Percentiles rank a stretch among this genome's conserved stretches.
phyloP scores from a whole-genome alignment of 1,140 invertebrate species.

The Acromyrmex charruanus region DNA sequence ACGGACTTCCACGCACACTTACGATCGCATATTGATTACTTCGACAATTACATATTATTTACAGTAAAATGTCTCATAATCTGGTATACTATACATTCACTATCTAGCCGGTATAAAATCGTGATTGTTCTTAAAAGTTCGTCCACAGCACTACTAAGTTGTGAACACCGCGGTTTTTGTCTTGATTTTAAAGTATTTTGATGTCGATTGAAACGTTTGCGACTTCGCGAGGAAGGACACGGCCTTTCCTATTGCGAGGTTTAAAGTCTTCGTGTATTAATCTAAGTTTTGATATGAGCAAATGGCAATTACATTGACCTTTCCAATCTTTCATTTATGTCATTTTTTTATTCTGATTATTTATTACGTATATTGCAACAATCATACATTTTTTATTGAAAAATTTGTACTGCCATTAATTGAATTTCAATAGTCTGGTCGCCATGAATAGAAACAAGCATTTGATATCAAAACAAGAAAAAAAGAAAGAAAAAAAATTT shows the following conservation, averaged over 20 bases:
- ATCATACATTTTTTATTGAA: not conserved
- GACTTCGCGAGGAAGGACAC: slow-evolving; percentile 54
- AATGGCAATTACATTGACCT: slow-evolving; percentile 81
- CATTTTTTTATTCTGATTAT: not conserved
- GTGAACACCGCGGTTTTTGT: slow-evolving; percentile 40
- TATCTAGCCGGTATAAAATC: slow-evolving; percentile 82
- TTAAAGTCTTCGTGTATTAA: slow-evolving; percentile 72
- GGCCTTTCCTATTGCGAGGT: slow-evolving; percentile 63
- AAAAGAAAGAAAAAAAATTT: too few species aligned
- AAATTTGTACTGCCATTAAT: slow-evolving; percentile 2
- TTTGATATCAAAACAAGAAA: not conserved
- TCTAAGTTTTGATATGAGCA: slow-evolving; percentile 83
- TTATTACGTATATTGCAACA: not conserved
- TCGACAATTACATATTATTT: slow-evolving; percentile 75
- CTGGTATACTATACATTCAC: slow-evolving; percentile 77
- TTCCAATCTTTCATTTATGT: slow-evolving; percentile 73
- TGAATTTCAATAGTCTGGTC: not conserved
- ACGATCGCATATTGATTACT: slow-evolving; percentile 43
- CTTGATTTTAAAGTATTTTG: slow-evolving; percentile 32
- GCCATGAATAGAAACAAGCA: not conserved
- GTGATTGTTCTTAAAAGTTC: slow-evolving; percentile 80
- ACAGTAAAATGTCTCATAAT: slow-evolving; percentile 77
- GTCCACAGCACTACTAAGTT: slow-evolving; percentile 66
- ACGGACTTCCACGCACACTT: slow-evolving; percentile 57
- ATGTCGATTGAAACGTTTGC: slow-evolving; percentile 54